A percentile compares a stretch with the other conserved stretches of the same genome.
Evolutionary conservation across 2,113 vertebrate species (phyloP).

Genomic region (Genyomyrus donnyi): DNA sequence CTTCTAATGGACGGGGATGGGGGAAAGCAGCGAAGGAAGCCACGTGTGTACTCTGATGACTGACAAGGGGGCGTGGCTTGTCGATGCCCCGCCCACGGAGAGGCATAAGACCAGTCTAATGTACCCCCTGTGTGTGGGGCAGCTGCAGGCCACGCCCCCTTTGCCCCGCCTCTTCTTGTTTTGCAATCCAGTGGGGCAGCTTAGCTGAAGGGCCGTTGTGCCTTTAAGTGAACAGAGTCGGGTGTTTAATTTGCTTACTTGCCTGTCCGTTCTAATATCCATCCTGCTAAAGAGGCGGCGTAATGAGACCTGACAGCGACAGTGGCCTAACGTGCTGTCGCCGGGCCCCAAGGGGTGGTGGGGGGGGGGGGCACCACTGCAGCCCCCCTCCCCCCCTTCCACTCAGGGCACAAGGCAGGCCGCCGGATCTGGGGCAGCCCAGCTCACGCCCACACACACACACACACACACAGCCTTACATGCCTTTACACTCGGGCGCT

Average conservation of each 20-base stretch:
- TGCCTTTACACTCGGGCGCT: background rate
- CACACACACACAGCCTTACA: background rate
- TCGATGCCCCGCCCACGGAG: background rate
- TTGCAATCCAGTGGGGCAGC: conserved; percentile 48
- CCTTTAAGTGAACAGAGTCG: conserved; percentile 76
- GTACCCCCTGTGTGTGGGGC: background rate
- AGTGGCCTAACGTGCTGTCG: conserved; percentile 78
- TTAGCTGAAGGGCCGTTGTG: conserved; percentile 72
- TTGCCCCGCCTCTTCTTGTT: conserved; percentile 13
- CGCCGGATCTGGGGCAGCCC: background rate
- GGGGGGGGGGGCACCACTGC: conserved; percentile 53
- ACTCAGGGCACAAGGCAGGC: background rate
- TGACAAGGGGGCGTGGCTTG: background rate
- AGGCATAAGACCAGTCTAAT: background rate
- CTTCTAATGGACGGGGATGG: background rate
- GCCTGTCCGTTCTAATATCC: conserved; percentile 75
- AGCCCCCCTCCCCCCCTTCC: conserved; percentile 14
- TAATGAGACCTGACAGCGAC: conserved; percentile 83
- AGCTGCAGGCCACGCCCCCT: background rate
- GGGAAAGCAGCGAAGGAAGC: background rate
- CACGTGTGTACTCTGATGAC: background rate
- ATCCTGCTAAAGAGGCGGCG: conserved; percentile 67
- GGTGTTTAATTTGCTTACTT: conserved; percentile 81
- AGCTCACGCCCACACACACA: background rate
- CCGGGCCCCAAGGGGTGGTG: conserved; percentile 49